Evolutionary conservation across 2,888 invertebrate species (phyloP).

Genomic region (Lasioglossum pauxillum): DNA sequence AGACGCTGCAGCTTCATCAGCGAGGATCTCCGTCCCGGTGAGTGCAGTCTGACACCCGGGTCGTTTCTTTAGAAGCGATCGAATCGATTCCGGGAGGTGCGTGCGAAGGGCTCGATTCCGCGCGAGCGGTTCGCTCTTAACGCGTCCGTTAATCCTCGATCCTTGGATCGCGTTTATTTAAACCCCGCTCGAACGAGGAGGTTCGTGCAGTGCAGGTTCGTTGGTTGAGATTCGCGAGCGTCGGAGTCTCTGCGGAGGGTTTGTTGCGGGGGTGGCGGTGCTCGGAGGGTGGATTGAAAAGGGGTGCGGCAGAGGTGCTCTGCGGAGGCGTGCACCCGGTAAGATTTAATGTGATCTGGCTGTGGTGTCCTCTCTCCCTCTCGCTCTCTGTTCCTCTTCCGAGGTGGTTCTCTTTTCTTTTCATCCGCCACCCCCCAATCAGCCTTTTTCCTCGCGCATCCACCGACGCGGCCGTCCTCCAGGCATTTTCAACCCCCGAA

Average conservation of each 20-base stretch:
- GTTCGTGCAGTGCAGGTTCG: constrained; percentile 24
- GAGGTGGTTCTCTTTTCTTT: constrained; percentile 36
- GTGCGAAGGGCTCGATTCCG: constrained; percentile 24
- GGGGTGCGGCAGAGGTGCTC: constrained; percentile 57
- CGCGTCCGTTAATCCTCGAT: constrained; percentile 29
- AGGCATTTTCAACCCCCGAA: constrained; percentile 67
- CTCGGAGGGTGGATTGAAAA: constrained; percentile 28
- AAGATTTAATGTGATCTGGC: constrained; percentile 80
- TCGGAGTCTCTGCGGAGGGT: neutral
- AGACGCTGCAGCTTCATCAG: constrained; percentile 44
- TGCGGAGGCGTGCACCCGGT: constrained; percentile 77
- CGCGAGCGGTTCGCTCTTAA: constrained; percentile 2
- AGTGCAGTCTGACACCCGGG: constrained; percentile 25
- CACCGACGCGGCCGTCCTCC: constrained; percentile 52
- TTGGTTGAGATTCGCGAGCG: constrained; percentile 26
- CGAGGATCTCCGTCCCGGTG: constrained; percentile 42
- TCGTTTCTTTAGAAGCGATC: constrained; percentile 1
- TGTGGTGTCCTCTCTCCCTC: constrained; percentile 49
- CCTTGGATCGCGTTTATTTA: constrained; percentile 19
- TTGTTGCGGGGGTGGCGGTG: neutral
- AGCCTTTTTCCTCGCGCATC: constrained; percentile 47
- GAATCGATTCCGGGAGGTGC: constrained; percentile 4
- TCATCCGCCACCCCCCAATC: constrained; percentile 47
- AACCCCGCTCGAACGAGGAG: constrained; percentile 20
- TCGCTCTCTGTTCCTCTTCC: neutral